Evolutionary conservation across 2,113 vertebrate genomes (phyloP), one percentile per base, ranked within the genome.

Genomic region (Gavia stellata): DNA sequence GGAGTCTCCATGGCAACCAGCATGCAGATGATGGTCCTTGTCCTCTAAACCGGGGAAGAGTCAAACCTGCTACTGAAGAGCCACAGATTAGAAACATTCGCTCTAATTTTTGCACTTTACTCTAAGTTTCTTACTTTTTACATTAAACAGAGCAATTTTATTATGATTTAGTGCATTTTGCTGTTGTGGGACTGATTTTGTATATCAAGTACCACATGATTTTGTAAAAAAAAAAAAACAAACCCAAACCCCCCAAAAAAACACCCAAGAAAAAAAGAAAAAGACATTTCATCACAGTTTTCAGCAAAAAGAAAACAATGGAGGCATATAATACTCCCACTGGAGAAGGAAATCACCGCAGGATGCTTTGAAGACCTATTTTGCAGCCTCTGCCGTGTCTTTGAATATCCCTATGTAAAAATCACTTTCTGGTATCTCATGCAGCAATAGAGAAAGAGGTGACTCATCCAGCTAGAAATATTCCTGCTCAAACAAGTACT

Each of bases 51-150:
- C 84, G 31, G 67, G 62, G 81, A 58, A 97, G 89, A 91, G 94
- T 80, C 42, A 96, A 94, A 68, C 86, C 95, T 85, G 86, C 92
- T 81, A 53, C 96, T 67, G 84, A 89, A 58, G 93, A 97, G 83
- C 95, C 88, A 58, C 88, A 36, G 78, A 97, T 73, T 24, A 98
- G 95, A 94, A 94, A 94, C 9, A 63, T 97, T 65, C 95, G 65
- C 71, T 98, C 97, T 36, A 98, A 96, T 92, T 97, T 98, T 84
- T 98, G 98, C 94, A 96, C 91, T 86, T 79, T 98, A 89, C 55
- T 98, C 71, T 98, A 94, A 96, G 55, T 72, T 74, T 52, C 89
- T 94, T 89, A 92, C 4, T 95, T 87, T 91, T 89, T 88, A 92
- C 81, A 68, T 92, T 79, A 90, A 94, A 80, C 74, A 88, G 77